Evolutionary conservation across 1,140 invertebrate species (phyloP).

Genomic region (Brachionus calyciflorus): DNA sequence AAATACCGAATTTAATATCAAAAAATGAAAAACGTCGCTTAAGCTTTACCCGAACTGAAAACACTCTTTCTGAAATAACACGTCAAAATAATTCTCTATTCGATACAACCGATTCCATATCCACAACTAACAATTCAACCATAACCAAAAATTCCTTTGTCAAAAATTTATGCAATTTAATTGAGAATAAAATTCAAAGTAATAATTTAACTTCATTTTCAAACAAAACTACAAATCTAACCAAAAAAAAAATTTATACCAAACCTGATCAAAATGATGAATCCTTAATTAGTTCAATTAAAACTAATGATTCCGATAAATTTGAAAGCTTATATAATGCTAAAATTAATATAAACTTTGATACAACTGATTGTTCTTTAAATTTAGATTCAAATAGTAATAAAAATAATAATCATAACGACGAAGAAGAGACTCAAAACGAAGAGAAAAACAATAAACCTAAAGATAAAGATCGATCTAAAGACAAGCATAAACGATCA

Average conservation of each 20-base stretch:
- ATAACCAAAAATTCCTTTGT: constrained; percentile 6
- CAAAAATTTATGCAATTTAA: not conserved
- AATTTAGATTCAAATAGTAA: not conserved
- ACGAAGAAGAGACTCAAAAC: constrained; percentile 1
- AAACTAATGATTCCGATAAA: not conserved
- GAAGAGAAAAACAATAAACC: not conserved
- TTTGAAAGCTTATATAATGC: not conserved
- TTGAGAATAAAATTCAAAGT: constrained; percentile 26
- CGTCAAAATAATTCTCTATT: not conserved
- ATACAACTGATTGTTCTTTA: not conserved
- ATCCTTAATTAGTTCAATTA: not conserved
- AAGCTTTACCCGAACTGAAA: not conserved
- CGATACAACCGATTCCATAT: too few relatives aligned
- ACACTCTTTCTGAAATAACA: not conserved
- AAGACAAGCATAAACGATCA: not conserved
- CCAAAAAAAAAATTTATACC: not conserved
- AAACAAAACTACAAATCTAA: not conserved
- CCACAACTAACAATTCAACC: not conserved
- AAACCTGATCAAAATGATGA: not conserved
- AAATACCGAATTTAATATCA: not conserved
- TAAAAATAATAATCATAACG: constrained; percentile 24
- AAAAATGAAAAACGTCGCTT: not conserved
- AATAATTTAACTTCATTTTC: not conserved
- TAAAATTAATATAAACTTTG: constrained; percentile 6
- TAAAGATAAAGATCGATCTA: constrained; percentile 6